Percentiles rank a stretch among this genome's conserved stretches.
These are phyloP conservation scores for Catamblyrhynchus diadema DNA, from an alignment of 2,797 vertebrate species.

Conservation along the genomic window DNA sequence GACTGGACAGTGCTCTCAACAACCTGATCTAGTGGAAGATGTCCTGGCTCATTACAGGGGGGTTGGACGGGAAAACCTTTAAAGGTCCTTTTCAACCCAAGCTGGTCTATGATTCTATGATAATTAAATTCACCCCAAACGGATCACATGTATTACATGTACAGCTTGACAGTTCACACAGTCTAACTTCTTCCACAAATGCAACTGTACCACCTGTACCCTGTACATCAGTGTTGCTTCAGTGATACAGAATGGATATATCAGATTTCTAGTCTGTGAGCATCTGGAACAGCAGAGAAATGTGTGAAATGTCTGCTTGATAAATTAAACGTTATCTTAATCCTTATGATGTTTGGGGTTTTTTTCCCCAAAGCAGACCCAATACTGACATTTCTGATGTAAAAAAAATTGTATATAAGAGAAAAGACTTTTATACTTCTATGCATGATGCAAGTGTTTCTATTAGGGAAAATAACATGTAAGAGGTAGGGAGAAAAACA, in stretches of 20 bases:
- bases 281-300: background rate
- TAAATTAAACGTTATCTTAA: background rate
- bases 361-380: background rate
- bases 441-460: background rate
- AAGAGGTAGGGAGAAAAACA: background rate
- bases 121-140: background rate
- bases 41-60: background rate
- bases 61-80: background rate
- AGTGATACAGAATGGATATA: background rate
- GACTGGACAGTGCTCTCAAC: background rate
- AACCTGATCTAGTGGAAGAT: background rate
- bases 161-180: background rate
- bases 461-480: background rate
- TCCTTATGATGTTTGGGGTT: background rate
- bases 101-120: background rate
- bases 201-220: background rate
- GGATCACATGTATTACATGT: background rate
- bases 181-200: background rate
- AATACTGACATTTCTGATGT: background rate
- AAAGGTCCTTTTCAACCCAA: background rate
- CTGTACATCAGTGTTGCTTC: background rate
- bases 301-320: background rate
- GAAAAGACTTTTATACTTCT: background rate
- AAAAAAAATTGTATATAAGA: background rate
- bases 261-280: background rate